These are phyloP conservation scores for Acanthurus leucopareius DNA, from an alignment of 2,797 vertebrate genomes.

Conservation along the genomic window DNA sequence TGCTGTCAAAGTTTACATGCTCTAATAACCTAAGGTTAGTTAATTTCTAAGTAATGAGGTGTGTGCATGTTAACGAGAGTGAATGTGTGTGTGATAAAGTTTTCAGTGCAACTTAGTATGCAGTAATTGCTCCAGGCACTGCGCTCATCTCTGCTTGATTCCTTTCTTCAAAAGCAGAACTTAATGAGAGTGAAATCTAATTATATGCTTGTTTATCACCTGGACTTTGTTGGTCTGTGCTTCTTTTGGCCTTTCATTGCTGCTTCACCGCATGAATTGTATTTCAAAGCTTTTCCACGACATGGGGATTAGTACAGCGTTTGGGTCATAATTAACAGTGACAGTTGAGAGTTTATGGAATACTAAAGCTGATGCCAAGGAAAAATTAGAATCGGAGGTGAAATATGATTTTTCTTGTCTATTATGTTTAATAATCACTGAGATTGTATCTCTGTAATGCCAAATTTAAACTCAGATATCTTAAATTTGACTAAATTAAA, in stretches of 20 bases:
- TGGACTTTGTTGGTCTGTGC: slow-evolving; percentile 26
- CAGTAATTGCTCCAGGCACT: slow-evolving; percentile 40
- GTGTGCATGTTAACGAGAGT: slow-evolving; percentile 35
- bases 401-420: background rate
- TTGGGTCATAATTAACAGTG: slow-evolving; percentile 35
- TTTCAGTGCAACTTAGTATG: slow-evolving; percentile 33
- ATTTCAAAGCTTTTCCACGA: slow-evolving; percentile 28
- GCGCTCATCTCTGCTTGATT: slow-evolving; percentile 64
- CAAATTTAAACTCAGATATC: background rate
- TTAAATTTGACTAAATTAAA: background rate
- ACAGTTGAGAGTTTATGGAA: slow-evolving; percentile 23
- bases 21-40: slow-evolving; percentile 67
- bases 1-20: slow-evolving; percentile 59
- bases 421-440: slow-evolving; percentile 4
- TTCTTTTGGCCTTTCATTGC: slow-evolving; percentile 34
- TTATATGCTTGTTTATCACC: slow-evolving; percentile 68
- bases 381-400: background rate
- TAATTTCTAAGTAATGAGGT: slow-evolving; percentile 66
- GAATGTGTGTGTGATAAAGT: slow-evolving; percentile 42
- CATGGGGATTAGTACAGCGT: slow-evolving; percentile 31
- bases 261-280: slow-evolving; percentile 20
- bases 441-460: slow-evolving; percentile 8
- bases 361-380: slow-evolving; percentile 2
- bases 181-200: slow-evolving; percentile 69
- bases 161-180: slow-evolving; percentile 59